Evolutionary conservation across 1,140 invertebrate genomes (phyloP).

Genomic region (Conus betulinus): DNA sequence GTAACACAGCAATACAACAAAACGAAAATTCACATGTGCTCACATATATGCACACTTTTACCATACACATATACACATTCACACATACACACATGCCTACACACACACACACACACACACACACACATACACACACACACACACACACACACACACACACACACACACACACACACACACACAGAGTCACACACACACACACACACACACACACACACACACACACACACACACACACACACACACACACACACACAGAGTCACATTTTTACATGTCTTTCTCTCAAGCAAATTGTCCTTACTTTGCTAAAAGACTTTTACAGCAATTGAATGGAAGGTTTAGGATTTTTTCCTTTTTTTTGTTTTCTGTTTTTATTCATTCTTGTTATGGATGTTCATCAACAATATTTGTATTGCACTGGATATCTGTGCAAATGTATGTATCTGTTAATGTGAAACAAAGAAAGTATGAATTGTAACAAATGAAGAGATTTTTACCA

Average conservation of each 20-base stretch:
- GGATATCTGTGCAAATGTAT: too few relatives aligned
- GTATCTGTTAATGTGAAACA: too few relatives aligned
- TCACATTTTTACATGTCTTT: neutral
- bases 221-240: slow-evolving; percentile 28
- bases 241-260: neutral
- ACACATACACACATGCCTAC: slow-evolving; percentile 10
- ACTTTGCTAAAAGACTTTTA: too few relatives aligned
- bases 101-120: slow-evolving; percentile 25
- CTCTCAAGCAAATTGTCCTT: neutral
- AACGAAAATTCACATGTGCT: too few relatives aligned
- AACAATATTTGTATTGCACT: too few relatives aligned
- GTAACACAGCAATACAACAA: too few relatives aligned
- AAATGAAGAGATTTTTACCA: too few relatives aligned
- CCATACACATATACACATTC: neutral
- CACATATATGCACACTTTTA: too few relatives aligned
- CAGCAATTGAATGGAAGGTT: too few relatives aligned
- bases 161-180: slow-evolving; percentile 20
- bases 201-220: slow-evolving; percentile 16
- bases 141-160: slow-evolving; percentile 21
- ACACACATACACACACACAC: slow-evolving; percentile 14
- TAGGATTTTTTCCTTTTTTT: neutral
- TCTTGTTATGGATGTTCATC: too few relatives aligned
- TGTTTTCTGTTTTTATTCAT: neutral
- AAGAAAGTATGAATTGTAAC: too few relatives aligned
- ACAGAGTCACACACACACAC: neutral